These are phyloP conservation scores for Nebria salina DNA, from an alignment of 2,888 invertebrate species.

Conservation along the genomic window DNA sequence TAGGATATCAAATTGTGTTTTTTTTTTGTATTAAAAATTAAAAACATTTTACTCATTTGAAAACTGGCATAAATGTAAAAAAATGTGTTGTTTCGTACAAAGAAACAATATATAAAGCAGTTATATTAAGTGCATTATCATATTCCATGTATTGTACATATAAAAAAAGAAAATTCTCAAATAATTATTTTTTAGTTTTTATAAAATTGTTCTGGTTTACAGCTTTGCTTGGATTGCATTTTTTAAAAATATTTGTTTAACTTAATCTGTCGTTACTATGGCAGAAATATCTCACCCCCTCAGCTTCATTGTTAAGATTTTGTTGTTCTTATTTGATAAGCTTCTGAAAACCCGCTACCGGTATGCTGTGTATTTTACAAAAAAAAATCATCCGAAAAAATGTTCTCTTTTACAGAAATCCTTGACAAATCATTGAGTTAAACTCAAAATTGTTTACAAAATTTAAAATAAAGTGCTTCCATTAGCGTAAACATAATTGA, in stretches of 20 bases:
- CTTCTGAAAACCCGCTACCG: conserved; percentile 19
- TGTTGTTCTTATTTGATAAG: conserved; percentile 34
- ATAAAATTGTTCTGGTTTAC: conserved; percentile 34
- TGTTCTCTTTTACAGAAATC: not conserved
- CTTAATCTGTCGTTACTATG: conserved; percentile 23
- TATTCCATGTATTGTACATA: conserved; percentile 38
- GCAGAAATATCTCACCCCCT: conserved; percentile 30
- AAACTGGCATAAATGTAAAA: conserved; percentile 14
- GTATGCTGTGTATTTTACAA: conserved; percentile 17
- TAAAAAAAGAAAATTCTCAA: conserved; percentile 31
- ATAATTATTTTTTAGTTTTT: conserved; percentile 41
- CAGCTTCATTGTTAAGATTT: conserved; percentile 32
- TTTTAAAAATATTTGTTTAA: conserved; percentile 22
- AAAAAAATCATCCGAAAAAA: not conserved
- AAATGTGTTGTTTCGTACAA: not conserved
- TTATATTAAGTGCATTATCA: conserved; percentile 37
- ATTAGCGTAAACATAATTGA: conserved; percentile 24
- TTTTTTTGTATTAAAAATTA: conserved; percentile 33
- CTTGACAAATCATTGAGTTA: not conserved
- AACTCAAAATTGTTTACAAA: not conserved
- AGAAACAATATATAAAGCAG: conserved; percentile 9
- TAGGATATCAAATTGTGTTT: conserved; percentile 35
- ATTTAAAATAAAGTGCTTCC: conserved; percentile 29
- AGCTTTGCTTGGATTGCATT: conserved; percentile 29
- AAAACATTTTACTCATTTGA: not conserved